A percentile compares a stretch with the other conserved stretches of the same genome.
Conservation (phyloP, 2,113 vertebrate species). For the Percina caprodes region DNA sequence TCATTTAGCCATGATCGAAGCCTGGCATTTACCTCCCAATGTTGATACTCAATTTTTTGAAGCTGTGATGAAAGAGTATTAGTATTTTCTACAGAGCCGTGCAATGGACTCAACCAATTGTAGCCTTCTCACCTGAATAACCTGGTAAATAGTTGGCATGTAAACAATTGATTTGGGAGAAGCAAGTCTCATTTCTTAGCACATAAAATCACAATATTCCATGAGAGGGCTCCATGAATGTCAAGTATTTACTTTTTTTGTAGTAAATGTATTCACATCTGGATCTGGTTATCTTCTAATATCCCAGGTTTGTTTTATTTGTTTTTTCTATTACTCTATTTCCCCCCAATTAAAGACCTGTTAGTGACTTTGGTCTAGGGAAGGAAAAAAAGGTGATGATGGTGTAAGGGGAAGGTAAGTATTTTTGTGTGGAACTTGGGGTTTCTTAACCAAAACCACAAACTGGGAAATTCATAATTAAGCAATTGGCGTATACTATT, state of each 20-base stretch:
- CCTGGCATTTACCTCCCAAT: not conserved
- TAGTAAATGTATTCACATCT: no score
- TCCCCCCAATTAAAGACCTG: not conserved
- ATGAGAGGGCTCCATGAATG: not conserved
- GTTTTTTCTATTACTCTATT: not conserved
- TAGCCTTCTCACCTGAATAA: not conserved
- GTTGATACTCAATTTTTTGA: not conserved
- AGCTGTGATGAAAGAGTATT: not conserved
- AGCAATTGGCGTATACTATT: not conserved
- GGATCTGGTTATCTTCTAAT: not conserved
- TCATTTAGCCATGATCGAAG: not conserved
- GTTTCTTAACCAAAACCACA: conserved; percentile 49
- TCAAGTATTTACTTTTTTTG: not conserved
- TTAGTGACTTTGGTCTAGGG: not conserved
- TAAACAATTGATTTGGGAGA: not conserved
- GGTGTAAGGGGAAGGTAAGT: not conserved
- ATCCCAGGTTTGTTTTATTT: no score
- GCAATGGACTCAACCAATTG: not conserved
- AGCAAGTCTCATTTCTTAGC: not conserved
- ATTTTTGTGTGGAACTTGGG: conserved; percentile 18
- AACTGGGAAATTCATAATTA: conserved; percentile 58
- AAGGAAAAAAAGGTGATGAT: not conserved
- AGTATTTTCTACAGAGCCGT: not conserved
- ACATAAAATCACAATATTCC: no score
- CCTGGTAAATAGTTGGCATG: not conserved